Evolutionary conservation across 2,888 invertebrate species (phyloP), one percentile per base, ranked within the genome.

Genomic region (Pycnomerus fuliginosus): DNA sequence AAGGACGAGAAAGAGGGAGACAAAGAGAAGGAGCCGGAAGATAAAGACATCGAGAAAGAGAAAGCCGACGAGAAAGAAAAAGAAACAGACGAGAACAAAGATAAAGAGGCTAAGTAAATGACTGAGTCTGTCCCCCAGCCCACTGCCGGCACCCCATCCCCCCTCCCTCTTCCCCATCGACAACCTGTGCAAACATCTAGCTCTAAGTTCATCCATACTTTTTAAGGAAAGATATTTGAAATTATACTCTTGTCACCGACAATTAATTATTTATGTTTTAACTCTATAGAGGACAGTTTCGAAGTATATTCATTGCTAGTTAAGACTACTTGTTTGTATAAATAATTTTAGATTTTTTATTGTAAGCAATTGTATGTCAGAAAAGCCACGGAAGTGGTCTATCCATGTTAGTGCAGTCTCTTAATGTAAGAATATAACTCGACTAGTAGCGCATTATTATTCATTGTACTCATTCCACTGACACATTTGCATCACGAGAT

Each of bases 1-100:
- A 83, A 85, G 64, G 88, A 90, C 60, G 82, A 81, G 58, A 87
- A 87, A 74, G 87, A 87, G 67, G 79, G 77, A 42, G 85, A 85
- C 67, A 83, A 83, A 60, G 83, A 79, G 55, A 76, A 76, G 62
- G 78, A 79, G 64, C 81, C 79, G 51, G 82, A 83, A 63, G 72
- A 73, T 39, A 82, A 82, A 60, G 83, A 84, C 67, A 78, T 82
- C 60, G 83, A 84, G 69, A 82, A 83, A 69, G 83, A 82, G 64
- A 83, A 82, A 58, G 74, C 74, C 45, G 70, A 70, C 51, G 81
- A 82, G 53, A 72, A 74, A 43, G 77, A 78, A 50, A 77, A 77
- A 60, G 77, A 80, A 54, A 81, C 83, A 55, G 85, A 86, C 67
- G 83, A 84, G 66, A 84, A 82, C 65, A 81, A 82, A 71, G 80